A percentile compares a stretch with the other conserved stretches of the same genome.
These are phyloP conservation scores for Nycticorax nycticorax DNA, from an alignment of 2,113 vertebrate genomes.

Conservation along the genomic window DNA sequence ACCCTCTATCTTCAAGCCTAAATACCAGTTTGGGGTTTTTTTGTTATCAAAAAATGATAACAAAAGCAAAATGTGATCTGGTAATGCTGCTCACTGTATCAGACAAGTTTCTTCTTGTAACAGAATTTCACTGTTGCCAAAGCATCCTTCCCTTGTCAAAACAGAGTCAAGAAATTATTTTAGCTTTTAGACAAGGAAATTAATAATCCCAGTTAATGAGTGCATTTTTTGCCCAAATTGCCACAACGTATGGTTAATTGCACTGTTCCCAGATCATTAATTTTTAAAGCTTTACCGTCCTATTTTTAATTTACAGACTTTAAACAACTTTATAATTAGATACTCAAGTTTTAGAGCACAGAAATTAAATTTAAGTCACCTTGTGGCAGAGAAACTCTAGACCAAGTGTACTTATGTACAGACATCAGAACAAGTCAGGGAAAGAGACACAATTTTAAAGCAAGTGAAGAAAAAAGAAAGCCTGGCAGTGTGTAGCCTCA, in stretches of 20 bases:
- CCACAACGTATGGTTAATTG: background rate
- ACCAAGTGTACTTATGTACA: background rate
- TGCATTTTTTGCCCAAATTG: background rate
- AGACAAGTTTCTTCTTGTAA: background rate
- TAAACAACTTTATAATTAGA: conserved; percentile 32
- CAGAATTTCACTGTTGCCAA: background rate
- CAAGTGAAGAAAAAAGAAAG: background rate
- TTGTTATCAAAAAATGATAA: background rate
- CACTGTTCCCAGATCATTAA: background rate
- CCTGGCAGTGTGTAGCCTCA: background rate
- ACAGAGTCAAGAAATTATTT: conserved; percentile 9
- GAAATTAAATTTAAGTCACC: conserved; percentile 21
- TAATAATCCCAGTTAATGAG: background rate
- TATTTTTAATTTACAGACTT: background rate
- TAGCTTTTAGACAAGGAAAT: conserved; percentile 19
- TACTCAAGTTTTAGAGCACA: background rate
- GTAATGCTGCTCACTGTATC: background rate
- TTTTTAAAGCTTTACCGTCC: conserved; percentile 45
- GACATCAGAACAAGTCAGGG: background rate
- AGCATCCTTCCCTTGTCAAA: conserved; percentile 16
- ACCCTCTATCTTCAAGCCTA: background rate
- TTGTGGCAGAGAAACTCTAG: background rate
- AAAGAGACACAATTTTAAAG: background rate
- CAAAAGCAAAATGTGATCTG: background rate
- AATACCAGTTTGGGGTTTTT: no score